Percentiles rank a stretch among this genome's conserved stretches.
Evolutionary conservation across 2,113 vertebrate genomes (phyloP).

Genomic region (Chlamydotis undulata): DNA sequence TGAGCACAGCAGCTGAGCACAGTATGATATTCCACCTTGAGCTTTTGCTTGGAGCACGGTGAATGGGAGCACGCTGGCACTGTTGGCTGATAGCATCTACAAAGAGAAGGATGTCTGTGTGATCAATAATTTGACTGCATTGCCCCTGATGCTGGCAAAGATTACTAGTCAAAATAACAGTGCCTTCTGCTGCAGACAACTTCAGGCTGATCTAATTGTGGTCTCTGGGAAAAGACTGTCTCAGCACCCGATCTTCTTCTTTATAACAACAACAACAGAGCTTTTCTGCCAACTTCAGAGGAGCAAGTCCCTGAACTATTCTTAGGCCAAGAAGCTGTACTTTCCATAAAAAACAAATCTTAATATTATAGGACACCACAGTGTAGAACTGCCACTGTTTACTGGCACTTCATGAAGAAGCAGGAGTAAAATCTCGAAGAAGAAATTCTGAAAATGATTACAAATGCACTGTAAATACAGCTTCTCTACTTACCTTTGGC

Average conservation of each 20-base stretch:
- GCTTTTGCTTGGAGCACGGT: background rate
- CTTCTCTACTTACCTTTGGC: slow-evolving; percentile 82
- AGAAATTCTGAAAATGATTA: background rate
- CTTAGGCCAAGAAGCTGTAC: slow-evolving; percentile 10
- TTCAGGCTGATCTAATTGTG: slow-evolving; percentile 22
- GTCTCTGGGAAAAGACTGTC: slow-evolving; percentile 34
- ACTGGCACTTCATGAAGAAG: background rate
- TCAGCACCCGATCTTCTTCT: slow-evolving; percentile 11
- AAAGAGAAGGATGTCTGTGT: background rate
- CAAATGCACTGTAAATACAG: background rate
- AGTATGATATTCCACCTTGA: fast-evolving
- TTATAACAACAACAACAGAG: background rate
- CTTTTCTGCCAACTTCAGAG: slow-evolving; percentile 21
- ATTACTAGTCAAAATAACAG: background rate
- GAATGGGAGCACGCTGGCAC: background rate
- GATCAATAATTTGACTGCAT: background rate
- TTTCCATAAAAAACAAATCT: slow-evolving; percentile 36
- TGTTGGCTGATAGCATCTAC: background rate
- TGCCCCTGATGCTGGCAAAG: background rate
- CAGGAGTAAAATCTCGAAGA: background rate
- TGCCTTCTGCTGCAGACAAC: slow-evolving; percentile 4
- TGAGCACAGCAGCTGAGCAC: background rate
- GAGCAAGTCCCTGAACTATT: background rate
- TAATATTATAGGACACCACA: background rate
- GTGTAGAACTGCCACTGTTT: background rate